These are phyloP conservation scores for Linnaemya tessellans DNA, from an alignment of 2,888 invertebrate genomes.

Conservation along the genomic window DNA sequence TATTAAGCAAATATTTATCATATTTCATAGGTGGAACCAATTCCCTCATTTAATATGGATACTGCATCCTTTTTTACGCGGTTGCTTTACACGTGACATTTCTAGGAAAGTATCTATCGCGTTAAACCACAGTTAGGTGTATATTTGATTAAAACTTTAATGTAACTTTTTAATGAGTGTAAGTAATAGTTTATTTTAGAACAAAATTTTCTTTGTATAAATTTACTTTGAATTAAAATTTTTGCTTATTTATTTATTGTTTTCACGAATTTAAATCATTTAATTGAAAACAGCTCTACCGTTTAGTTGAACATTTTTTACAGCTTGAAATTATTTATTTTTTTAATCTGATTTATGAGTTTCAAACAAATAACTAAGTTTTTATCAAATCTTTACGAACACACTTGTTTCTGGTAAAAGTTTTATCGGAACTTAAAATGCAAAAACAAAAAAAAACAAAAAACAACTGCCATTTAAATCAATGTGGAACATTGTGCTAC, in stretches of 20 bases:
- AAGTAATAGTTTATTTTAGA: too few relatives aligned
- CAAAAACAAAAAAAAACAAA: not conserved
- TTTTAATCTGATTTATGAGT: constrained; percentile 64
- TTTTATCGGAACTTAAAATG: constrained; percentile 22
- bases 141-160: too few relatives aligned
- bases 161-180: too few relatives aligned
- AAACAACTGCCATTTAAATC: constrained; percentile 61
- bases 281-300: not conserved
- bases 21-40: too few relatives aligned
- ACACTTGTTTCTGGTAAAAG: constrained; percentile 41
- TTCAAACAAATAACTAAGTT: constrained; percentile 41
- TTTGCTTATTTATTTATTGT: not conserved
- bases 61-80: too few relatives aligned
- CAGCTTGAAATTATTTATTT: constrained; percentile 48
- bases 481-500: constrained; percentile 37
- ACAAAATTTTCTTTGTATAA: too few relatives aligned
- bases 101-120: too few relatives aligned
- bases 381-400: constrained; percentile 60
- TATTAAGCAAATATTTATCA: too few relatives aligned
- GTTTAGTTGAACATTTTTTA: not conserved
- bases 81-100: too few relatives aligned
- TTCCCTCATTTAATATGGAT: too few relatives aligned
- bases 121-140: too few relatives aligned
- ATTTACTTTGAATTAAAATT: too few relatives aligned
- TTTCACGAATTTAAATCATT: not conserved